A percentile compares a stretch with the other conserved stretches of the same genome.
phyloP scores from a whole-genome alignment of 2,113 vertebrate species.

The Engraulis encrasicolus region DNA sequence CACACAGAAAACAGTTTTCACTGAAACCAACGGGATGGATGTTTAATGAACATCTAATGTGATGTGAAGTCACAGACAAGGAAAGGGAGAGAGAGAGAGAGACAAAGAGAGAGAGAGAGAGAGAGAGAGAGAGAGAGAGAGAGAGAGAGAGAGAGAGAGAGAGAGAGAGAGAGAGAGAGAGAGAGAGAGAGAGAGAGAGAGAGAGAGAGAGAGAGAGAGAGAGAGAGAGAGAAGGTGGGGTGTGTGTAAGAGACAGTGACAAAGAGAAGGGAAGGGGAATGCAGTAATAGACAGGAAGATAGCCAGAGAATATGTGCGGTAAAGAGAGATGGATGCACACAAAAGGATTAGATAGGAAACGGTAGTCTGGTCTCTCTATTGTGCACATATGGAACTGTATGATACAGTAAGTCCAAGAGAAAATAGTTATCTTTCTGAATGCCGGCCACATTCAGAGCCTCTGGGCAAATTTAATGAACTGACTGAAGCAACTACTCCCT shows the following conservation, averaged over 20 bases:
- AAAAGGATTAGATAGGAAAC: background rate
- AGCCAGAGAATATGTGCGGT: too few species aligned
- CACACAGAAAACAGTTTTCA: background rate
- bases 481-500: conserved; percentile 17
- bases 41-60: conserved; percentile 8
- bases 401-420: background rate
- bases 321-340: too few species aligned
- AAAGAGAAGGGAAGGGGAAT: too few species aligned
- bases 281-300: too few species aligned
- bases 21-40: background rate
- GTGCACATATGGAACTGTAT: background rate
- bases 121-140: too few species aligned
- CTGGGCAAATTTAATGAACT: conserved; percentile 13
- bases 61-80: background rate
- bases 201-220: background rate
- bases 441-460: conserved; percentile 9
- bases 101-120: too few species aligned
- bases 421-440: background rate
- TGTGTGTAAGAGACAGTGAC: too few species aligned
- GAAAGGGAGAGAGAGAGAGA: too few species aligned
- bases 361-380: background rate
- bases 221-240: too few species aligned
- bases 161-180: too few species aligned
- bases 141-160: background rate
- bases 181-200: too few species aligned